These are phyloP conservation scores for Drosophila ezoana DNA, from an alignment of 2,888 invertebrate species.

Conservation along the genomic window DNA sequence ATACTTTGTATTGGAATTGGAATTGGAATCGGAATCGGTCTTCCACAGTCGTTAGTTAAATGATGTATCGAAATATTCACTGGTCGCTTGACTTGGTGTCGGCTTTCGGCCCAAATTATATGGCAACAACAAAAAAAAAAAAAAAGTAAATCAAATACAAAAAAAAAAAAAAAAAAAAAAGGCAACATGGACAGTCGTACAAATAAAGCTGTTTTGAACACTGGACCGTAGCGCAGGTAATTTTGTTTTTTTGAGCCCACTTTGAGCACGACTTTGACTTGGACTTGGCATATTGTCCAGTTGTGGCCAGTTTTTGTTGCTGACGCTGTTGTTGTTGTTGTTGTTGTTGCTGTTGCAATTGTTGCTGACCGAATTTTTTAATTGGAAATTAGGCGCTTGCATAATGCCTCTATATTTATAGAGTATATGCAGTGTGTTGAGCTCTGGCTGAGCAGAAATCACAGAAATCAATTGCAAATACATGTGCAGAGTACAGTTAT, in stretches of 20 bases:
- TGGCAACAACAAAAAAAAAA: constrained; percentile 8
- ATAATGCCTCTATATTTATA: constrained; percentile 27
- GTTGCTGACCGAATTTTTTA: constrained; percentile 52
- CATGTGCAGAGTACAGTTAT: background rate
- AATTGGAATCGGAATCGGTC: constrained; percentile 19
- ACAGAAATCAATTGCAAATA: constrained; percentile 33
- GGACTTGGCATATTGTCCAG: constrained; percentile 54
- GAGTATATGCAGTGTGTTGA: constrained; percentile 1
- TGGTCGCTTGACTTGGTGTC: constrained; percentile 5
- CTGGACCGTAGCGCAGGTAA: constrained; percentile 23
- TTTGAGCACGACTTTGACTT: constrained; percentile 44
- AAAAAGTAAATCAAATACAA: constrained; percentile 11
- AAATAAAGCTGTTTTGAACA: constrained; percentile 45
- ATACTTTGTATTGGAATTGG: constrained; percentile 15
- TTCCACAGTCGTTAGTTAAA: constrained; percentile 32
- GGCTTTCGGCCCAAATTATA: constrained; percentile 41
- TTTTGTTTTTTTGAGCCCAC: constrained; percentile 25
- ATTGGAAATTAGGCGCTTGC: constrained; percentile 63
- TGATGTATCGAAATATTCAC: constrained; percentile 41
- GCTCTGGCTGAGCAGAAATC: constrained; percentile 5
- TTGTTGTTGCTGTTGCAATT: constrained; percentile 20
- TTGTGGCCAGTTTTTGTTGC: constrained; percentile 24
- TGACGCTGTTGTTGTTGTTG: constrained; percentile 9
- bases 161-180: constrained; percentile 4
- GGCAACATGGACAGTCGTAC: constrained; percentile 23